Base-by-base conservation (phyloP, 1,140 invertebrate species). In the Pseudomyrmex concolor region DNA sequence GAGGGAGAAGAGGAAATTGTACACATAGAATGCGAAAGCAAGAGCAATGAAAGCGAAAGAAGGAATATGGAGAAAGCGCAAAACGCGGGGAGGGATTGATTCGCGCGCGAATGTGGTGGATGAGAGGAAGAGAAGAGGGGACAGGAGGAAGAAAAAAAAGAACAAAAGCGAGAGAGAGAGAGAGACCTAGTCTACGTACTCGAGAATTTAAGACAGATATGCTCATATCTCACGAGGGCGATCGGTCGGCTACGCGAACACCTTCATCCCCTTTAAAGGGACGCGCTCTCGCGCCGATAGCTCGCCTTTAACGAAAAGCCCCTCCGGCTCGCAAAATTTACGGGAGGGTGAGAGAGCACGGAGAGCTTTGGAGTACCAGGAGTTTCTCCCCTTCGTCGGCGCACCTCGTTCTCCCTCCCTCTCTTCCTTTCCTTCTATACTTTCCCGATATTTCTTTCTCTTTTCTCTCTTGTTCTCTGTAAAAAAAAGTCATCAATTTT, bases 201-300 rank as follows among this genome's bases (percentile, higher is more conserved):
- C 64, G 72, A 74, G 34, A 78, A 77, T 78, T 89, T 86, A 89
- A 89, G 67, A 59, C 13, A 34, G 87, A 89, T 89, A 89, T 84
- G 80, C 55, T 12, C 84, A 88, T 89, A 89, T 89, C 86, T 67
- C 76, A n/a, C 13, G 50, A 25, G 1, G 12, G 13, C 13, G 13
- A 51, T 2, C 54, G 55, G 2, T 2, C 19, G 55, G 19, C 25
- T 22, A 54, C 60, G 10, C 13, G 48, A 15, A 72, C 67, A 54
- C 9, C 22, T n/a, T 60, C n/a, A 57, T 89, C 74, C 64, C 3
- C 87, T 89, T 89, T 86, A 89, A 88, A 85, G 60, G 73, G 71
- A 63, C 59, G 76, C 63, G 74, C 48, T 45, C 22, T 34, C 19
- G 45, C 54, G 22, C 9, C n/a, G 60, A 25, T 22, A 73, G 77